Conservation (phyloP, 2,888 invertebrate genomes). For the Shargacucullia verbasci region DNA sequence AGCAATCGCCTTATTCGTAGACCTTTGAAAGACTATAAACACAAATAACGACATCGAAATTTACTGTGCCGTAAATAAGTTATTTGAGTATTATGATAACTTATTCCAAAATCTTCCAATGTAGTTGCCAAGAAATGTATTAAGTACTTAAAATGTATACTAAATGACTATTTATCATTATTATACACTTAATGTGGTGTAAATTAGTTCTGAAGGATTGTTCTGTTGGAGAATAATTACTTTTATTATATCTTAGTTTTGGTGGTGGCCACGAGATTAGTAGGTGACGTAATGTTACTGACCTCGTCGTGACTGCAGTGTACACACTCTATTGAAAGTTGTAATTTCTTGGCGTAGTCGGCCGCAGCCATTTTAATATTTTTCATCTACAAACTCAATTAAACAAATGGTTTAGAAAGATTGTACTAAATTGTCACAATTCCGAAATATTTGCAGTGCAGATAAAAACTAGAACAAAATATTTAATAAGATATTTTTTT, state of each 20-base stretch:
- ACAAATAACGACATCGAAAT: slow-evolving; percentile 21
- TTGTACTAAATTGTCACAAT: no score
- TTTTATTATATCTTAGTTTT: not conserved
- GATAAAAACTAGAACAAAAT: no score
- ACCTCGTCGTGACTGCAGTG: not conserved
- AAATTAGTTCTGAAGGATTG: not conserved
- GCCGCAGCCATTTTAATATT: no score
- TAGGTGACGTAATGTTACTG: not conserved
- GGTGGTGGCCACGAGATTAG: not conserved
- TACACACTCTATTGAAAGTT: not conserved
- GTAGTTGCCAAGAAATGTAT: slow-evolving; percentile 64
- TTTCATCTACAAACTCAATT: no score
- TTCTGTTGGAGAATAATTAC: not conserved
- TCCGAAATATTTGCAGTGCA: no score
- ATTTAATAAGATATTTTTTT: no score
- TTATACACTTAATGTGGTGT: slow-evolving; percentile 7
- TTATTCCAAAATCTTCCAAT: slow-evolving; percentile 67
- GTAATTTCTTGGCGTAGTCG: no score
- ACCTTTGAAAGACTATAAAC: not conserved
- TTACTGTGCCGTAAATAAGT: slow-evolving; percentile 3
- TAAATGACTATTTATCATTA: slow-evolving; percentile 35
- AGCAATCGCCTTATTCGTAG: not conserved
- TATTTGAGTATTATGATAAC: slow-evolving; percentile 28
- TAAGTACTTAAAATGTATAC: slow-evolving; percentile 46
- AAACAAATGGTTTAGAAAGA: no score